Base-by-base conservation (phyloP, 2,888 invertebrate species). In the Argyresthia goedartella region DNA sequence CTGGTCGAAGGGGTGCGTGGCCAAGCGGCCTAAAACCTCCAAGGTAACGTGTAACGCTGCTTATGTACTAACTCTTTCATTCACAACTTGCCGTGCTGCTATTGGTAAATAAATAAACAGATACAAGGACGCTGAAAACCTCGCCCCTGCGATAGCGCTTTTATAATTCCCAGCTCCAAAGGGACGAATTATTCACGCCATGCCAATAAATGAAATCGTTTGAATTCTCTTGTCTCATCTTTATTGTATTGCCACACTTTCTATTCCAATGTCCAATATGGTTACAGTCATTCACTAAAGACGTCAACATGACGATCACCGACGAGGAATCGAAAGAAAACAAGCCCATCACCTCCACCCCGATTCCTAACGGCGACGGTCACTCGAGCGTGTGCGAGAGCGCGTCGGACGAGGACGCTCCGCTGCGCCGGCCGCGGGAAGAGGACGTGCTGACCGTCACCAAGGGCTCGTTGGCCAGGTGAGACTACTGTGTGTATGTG, bases 251-350 rank as follows among this genome's bases (percentile, higher is more conserved):
- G 25, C 3, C 25, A n/a, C n/a, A n/a, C 25, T 25, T 25, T 25
- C 25, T 4, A 6, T 25, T 6, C 25, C 2, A 25, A 25, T 25
- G 6, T 6, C 25, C 25, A 25, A 25, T 25, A 25, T 25, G 25
- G 13, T 44, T 49, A 14, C 42, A 43, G 41, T 11, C 45, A 1
- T 67, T 82, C 81, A 69, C 54, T 41, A 84, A 82, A 60, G 81
- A 84, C 39, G 60, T 73, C 0, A 72, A 63, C 53, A 62, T 76
- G 60, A 65, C 65, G 48, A 76, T 86, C 56, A 87, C 87, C 0
- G 87, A 87, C 63, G 87, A 87, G 57, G 87, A 87, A 57, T 82
- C 75, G 0, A 87, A 87, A 56, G 87, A 87, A 71, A 87, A 87
- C 66, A 85, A 88, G 60, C 86, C 86, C 0, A 78, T 85, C 43